These are phyloP conservation scores for Aldrovandia affinis DNA, from an alignment of 2,797 vertebrate genomes.

Conservation along the genomic window DNA sequence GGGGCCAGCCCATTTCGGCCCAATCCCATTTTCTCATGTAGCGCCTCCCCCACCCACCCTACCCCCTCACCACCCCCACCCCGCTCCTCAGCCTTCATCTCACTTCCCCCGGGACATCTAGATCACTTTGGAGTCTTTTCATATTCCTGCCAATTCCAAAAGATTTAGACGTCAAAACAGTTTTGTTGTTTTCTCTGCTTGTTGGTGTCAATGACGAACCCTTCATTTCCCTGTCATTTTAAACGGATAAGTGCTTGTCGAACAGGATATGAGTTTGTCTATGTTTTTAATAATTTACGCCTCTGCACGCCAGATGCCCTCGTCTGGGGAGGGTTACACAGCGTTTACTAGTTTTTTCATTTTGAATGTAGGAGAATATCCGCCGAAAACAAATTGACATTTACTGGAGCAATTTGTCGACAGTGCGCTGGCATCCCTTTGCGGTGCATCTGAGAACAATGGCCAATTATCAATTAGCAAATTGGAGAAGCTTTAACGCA, in stretches of 20 bases:
- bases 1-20: background rate
- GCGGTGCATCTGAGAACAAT: background rate
- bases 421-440: background rate
- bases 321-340: background rate
- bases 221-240: background rate
- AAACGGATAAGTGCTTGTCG: background rate
- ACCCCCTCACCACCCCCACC: background rate
- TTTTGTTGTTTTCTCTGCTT: background rate
- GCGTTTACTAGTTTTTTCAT: background rate
- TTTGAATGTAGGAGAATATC: background rate
- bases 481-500: background rate
- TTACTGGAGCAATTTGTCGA: background rate
- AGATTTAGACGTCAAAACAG: constrained; percentile 1
- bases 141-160: background rate
- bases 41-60: background rate
- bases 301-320: background rate
- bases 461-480: background rate
- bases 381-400: background rate
- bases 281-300: background rate
- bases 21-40: background rate
- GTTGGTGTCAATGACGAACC: background rate
- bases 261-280: background rate
- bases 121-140: background rate
- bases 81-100: background rate
- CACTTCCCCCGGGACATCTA: background rate